Percentiles rank a stretch among this genome's conserved stretches.
These are phyloP conservation scores for Argopecten irradians DNA, from an alignment of 1,140 invertebrate genomes.

Conservation along the genomic window DNA sequence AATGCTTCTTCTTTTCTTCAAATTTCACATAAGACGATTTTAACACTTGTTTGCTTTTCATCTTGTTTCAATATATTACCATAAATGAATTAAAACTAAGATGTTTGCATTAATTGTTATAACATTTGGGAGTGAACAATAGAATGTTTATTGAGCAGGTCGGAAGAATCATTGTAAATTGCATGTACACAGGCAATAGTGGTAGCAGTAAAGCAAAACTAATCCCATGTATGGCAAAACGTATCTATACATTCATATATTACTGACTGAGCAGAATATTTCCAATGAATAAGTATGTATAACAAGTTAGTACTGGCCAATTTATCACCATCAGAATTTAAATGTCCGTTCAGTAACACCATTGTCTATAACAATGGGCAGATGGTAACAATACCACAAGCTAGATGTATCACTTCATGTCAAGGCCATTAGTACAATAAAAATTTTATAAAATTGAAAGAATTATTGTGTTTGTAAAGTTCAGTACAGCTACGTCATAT, in stretches of 20 bases:
- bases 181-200: neutral
- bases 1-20: neutral
- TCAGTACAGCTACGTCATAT: neutral
- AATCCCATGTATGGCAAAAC: neutral
- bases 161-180: neutral
- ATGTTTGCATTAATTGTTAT: neutral
- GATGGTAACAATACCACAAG: neutral
- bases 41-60: neutral
- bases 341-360: neutral
- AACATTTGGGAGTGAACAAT: too few relatives aligned
- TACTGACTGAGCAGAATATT: neutral
- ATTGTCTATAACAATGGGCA: conserved; percentile 2
- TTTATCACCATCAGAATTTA: neutral
- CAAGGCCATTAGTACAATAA: neutral
- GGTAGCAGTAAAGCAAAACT: neutral
- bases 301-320: neutral
- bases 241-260: neutral
- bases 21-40: neutral
- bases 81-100: too few relatives aligned
- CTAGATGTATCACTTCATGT: neutral
- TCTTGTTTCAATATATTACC: too few relatives aligned
- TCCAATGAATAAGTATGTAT: neutral
- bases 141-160: neutral
- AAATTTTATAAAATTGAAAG: conserved; percentile 4
- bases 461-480: neutral